These are phyloP conservation scores for Acanthopagrus latus DNA, from an alignment of 2,797 vertebrate species.

Conservation along the genomic window DNA sequence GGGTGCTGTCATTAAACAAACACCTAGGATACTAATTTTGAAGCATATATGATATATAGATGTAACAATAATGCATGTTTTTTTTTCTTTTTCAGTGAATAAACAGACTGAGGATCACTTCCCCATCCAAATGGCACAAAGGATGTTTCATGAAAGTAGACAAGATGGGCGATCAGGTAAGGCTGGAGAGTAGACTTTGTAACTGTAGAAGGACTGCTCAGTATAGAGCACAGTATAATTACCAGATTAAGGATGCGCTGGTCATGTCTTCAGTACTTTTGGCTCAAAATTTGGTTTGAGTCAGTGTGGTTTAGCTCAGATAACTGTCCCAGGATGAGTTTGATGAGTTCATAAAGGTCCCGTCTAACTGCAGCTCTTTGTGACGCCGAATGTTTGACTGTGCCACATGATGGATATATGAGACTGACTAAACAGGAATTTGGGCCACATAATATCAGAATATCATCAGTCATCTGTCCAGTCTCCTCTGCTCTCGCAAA, in stretches of 20 bases:
- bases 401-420: background rate
- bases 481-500: constrained; percentile 10
- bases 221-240: background rate
- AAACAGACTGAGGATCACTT: constrained; percentile 23
- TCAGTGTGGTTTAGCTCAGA: background rate
- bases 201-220: background rate
- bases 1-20: background rate
- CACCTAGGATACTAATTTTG: background rate
- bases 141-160: constrained; percentile 57
- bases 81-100: constrained; percentile 46
- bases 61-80: no score
- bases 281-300: background rate
- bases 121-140: constrained; percentile 61
- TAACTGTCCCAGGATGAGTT: background rate
- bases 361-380: background rate
- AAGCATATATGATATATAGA: background rate
- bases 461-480: constrained; percentile 9
- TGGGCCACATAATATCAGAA: background rate
- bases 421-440: background rate
- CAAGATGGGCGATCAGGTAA: constrained; percentile 75
- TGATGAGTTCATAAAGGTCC: background rate
- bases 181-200: background rate
- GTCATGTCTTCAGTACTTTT: background rate
- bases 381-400: background rate
- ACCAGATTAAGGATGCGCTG: background rate